Evolutionary conservation across 2,888 invertebrate species (phyloP), one percentile per base, ranked within the genome.

Genomic region (Noctuana brunneofusca): DNA sequence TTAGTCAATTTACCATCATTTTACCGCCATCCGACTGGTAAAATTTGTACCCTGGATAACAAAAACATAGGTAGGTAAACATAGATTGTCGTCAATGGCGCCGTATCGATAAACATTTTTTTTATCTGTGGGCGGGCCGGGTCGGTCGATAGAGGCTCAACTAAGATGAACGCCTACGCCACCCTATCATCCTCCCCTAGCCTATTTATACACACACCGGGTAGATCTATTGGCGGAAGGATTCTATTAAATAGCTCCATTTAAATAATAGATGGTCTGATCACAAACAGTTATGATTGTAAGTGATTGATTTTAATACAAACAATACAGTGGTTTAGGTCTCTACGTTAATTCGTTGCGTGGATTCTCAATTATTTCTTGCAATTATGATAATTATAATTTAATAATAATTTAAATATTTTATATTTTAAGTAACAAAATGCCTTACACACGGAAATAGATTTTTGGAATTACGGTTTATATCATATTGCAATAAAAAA

Each of bases 81-180:
- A n/a, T n/a, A n/a, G n/a, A n/a, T n/a, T n/a, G 18, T 32, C 41
- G 50, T 58, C 49, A 38, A 58, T 53, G 59, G 62, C 56, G 66
- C 63, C 66, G 64, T 66, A 67, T 71, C 66, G 66, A 75, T 74
- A 71, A 70, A 68, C 69, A 69, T 58, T 72, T 76, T 75, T 78
- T 81, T 79, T 77, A 69, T 77, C 73, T 72, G 72, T 75, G 78
- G 73, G 73, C 70, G 71, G 73, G 69, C 69, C 65, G 69, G 69
- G 30, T 58, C 71, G 87, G 75, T 89, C 89, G 84, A 89, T 88
- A 86, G 71, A 76, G 77, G 78, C 74, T 74, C 70, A 70, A 68
- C 71, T 69, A 70, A 78, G 82, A 78, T 78, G 77, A 74, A 81
- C 83, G 79, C 83, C 83, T 80, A 73, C 76, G 67, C 48, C 24